A percentile compares a stretch with the other conserved stretches of the same genome.
Conservation (phyloP, 2,888 invertebrate species). For the Ennomos fuscantarius region DNA sequence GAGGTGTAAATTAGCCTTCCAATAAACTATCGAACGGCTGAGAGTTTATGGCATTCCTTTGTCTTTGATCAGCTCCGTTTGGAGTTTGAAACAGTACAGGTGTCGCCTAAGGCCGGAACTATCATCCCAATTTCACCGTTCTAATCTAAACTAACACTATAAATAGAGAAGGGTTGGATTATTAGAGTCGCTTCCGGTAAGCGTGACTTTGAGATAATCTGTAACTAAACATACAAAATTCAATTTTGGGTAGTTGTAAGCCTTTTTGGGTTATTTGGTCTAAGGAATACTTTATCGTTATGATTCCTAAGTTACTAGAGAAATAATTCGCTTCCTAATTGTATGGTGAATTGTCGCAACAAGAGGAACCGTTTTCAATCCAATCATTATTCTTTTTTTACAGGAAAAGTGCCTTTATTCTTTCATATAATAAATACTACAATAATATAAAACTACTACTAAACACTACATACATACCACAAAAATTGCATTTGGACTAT, state of each 20-base stretch:
- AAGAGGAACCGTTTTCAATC: too few relatives aligned
- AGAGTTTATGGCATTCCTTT: slow-evolving; percentile 50
- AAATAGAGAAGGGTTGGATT: slow-evolving; percentile 33
- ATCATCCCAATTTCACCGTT: slow-evolving; percentile 40
- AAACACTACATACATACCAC: too few relatives aligned
- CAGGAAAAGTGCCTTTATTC: too few relatives aligned
- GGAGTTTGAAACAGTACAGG: slow-evolving; percentile 61
- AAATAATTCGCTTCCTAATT: too few relatives aligned
- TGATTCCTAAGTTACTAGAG: too few relatives aligned
- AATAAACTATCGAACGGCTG: slow-evolving; percentile 36
- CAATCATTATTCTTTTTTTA: too few relatives aligned
- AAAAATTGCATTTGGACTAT: too few relatives aligned
- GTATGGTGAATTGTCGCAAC: too few relatives aligned
- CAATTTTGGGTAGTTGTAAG: slow-evolving; percentile 8
- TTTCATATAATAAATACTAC: too few relatives aligned
- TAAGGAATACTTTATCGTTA: background rate
- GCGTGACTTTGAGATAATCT: slow-evolving; percentile 29
- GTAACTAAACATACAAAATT: slow-evolving; percentile 17
- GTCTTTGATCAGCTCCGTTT: slow-evolving; percentile 56
- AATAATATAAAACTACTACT: too few relatives aligned
- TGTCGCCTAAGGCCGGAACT: slow-evolving; percentile 47
- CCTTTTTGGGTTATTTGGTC: background rate
- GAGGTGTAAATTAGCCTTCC: slow-evolving; percentile 39
- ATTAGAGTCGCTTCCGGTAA: slow-evolving; percentile 28
- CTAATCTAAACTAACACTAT: slow-evolving; percentile 20